Base-by-base conservation (phyloP, 1,140 invertebrate species). In the Dendroctonus ponderosae region DNA sequence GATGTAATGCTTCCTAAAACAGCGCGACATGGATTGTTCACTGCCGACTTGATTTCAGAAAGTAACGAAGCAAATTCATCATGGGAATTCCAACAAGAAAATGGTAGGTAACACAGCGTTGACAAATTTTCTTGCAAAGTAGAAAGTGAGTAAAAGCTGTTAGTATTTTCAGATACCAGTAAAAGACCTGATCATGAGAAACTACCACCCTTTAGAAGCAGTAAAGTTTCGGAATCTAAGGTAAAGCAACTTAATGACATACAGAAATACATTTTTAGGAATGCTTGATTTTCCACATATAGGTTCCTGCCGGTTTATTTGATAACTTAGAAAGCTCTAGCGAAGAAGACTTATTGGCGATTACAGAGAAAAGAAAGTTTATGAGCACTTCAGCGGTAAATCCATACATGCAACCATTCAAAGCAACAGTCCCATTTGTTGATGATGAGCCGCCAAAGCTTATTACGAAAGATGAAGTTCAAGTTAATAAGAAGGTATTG, bases 11-110 rank as follows among this genome's bases (percentile, higher is more conserved):
- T 60, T 50, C 74, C 52, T 67, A 73, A 56, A 76, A 72, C 56
- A 46, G 67, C 42, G 66, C 44, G 78, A 9, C 73, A 73, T 12
- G 78, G 79, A 26, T 74, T 82, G 53, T 82, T 84, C 72, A 82
- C 82, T 0, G 79, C 26, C 26, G 26, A 26, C 26, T 26, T 26
- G 26, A 26, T 26, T 26, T 26, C 26, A 26, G 26, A 26, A 26
- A 26, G 3, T 26, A 26, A 26, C 26, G 26, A 26, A 26, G 26
- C 26, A 26, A 26, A 26, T 26, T 26, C 26, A 26, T 26, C 26
- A 26, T 26, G 26, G 26, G 26, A 26, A 26, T 26, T 26, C 3
- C 26, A 26, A 26, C 1, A 26, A 26, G 26, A 26, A 26, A 26
- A 26, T 26, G 26, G 26, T 26, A 26, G 1, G 26, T 26, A 26